Conservation (phyloP, 2,113 vertebrate species). For the Ammodramus savannarum region DNA sequence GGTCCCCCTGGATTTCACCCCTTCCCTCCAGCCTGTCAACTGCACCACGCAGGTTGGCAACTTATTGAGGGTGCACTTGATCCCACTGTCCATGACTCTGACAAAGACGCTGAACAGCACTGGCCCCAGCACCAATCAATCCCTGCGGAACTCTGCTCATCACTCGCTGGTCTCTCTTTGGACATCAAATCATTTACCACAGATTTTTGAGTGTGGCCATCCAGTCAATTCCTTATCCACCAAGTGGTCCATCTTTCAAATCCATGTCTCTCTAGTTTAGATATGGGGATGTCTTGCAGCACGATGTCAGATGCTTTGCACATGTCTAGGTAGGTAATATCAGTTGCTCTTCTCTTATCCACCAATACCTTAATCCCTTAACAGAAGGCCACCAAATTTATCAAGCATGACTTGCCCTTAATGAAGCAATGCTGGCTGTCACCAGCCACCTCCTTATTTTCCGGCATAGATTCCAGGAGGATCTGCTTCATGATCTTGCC, state of each 20-base stretch:
- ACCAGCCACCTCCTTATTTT: background rate
- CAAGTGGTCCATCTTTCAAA: background rate
- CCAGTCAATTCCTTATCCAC: background rate
- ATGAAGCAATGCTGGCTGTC: too few species aligned
- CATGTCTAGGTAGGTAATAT: too few species aligned
- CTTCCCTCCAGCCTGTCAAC: background rate
- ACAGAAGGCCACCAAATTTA: background rate
- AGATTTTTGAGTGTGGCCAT: background rate
- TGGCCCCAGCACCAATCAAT: fast-evolving
- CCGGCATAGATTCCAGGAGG: background rate
- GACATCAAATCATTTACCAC: background rate
- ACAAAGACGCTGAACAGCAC: background rate
- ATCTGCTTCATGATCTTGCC: background rate
- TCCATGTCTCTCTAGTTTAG: background rate
- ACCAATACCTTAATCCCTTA: background rate
- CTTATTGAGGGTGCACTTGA: background rate
- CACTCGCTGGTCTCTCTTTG: background rate
- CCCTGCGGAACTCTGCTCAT: background rate
- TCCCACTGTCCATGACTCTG: too few species aligned
- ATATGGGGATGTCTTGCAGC: background rate
- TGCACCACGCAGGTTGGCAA: too few species aligned
- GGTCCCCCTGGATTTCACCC: background rate
- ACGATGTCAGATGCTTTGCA: background rate
- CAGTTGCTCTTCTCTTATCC: background rate
- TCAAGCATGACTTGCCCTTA: background rate